Evolutionary conservation across 2,113 vertebrate species (phyloP).

Genomic region (Menidia beryllina): DNA sequence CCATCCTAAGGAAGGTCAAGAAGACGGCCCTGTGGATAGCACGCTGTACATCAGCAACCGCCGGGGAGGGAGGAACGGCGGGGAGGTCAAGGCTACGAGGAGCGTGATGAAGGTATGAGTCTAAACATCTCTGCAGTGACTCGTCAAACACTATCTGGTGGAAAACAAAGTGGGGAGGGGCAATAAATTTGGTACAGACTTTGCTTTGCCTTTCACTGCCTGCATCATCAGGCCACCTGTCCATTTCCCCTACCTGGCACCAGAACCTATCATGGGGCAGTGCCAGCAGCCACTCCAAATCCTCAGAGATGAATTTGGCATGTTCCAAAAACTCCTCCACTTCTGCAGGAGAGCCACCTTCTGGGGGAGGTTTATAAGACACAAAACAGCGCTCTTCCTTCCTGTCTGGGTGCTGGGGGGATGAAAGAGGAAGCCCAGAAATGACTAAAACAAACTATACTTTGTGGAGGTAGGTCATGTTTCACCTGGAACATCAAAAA

Average conservation of each 20-base stretch:
- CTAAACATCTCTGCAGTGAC: conserved; percentile 92
- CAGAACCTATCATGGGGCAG: conserved; percentile 96
- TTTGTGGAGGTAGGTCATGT: too few species aligned
- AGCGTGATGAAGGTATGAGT: conserved; percentile 89
- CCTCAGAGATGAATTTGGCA: conserved; percentile 89
- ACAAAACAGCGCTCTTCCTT: conserved; percentile 91
- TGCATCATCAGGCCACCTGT: too few species aligned
- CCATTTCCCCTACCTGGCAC: conserved; percentile 88
- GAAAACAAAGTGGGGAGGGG: too few species aligned
- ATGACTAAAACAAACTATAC: too few species aligned
- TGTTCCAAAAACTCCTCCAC: conserved; percentile 93
- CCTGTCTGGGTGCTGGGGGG: conserved; percentile 87
- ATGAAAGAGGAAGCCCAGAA: not conserved
- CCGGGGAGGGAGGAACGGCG: conserved; percentile 70
- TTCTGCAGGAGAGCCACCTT: conserved; percentile 82
- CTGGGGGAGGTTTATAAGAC: conserved; percentile 88
- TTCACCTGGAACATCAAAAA: not conserved
- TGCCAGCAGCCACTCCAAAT: conserved; percentile 93
- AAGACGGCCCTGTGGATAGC: conserved; percentile 88
- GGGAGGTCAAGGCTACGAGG: conserved; percentile 87
- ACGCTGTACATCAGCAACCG: conserved; percentile 84
- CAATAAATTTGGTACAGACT: too few species aligned
- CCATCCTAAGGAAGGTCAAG: conserved; percentile 94
- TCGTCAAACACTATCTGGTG: conserved; percentile 96
- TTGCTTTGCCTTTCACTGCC: not conserved